phyloP scores from a whole-genome alignment of 1,140 invertebrate genomes.

The Drosophila nigromelanica region DNA sequence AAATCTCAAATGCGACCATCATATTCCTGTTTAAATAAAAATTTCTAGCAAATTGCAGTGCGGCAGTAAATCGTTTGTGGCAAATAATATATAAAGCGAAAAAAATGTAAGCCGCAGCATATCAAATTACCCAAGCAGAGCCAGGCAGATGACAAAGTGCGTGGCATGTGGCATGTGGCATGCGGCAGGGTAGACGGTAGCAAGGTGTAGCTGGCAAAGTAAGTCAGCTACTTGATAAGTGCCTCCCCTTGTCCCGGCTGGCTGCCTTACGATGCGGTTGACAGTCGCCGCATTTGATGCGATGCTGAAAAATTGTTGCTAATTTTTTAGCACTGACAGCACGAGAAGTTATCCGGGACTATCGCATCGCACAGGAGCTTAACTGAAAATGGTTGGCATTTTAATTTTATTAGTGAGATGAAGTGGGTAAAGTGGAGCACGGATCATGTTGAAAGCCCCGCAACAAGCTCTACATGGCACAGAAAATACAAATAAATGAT shows the following conservation, averaged over 20 bases:
- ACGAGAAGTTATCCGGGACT: conserved; percentile 32
- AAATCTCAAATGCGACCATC: conserved; percentile 53
- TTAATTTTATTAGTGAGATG: conserved; percentile 67
- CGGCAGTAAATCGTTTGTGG: conserved; percentile 76
- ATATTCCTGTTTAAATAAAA: conserved; percentile 80
- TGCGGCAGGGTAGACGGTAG: conserved; percentile 35
- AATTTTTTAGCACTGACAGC: conserved; percentile 72
- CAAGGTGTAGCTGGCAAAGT: conserved; percentile 72
- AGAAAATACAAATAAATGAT: conserved; percentile 29
- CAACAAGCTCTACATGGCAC: conserved; percentile 26
- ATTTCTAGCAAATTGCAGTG: conserved; percentile 67
- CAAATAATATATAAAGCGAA: conserved; percentile 60
- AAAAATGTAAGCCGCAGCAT: conserved; percentile 70
- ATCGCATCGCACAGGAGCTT: conserved; percentile 58
- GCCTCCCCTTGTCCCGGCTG: conserved; percentile 26
- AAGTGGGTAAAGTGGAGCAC: conserved; percentile 30
- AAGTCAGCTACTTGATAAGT: conserved; percentile 70
- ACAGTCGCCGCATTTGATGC: conserved; percentile 72
- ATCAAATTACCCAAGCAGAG: conserved; percentile 69
- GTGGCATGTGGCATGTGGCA: conserved; percentile 25
- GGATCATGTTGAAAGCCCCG: conserved; percentile 42
- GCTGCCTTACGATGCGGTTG: conserved; percentile 62
- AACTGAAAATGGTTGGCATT: conserved; percentile 76
- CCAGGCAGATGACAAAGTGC: conserved; percentile 68
- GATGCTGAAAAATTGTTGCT: conserved; percentile 78